Conservation (phyloP, 2,888 invertebrate species). For the Erpobdella octoculata region DNA sequence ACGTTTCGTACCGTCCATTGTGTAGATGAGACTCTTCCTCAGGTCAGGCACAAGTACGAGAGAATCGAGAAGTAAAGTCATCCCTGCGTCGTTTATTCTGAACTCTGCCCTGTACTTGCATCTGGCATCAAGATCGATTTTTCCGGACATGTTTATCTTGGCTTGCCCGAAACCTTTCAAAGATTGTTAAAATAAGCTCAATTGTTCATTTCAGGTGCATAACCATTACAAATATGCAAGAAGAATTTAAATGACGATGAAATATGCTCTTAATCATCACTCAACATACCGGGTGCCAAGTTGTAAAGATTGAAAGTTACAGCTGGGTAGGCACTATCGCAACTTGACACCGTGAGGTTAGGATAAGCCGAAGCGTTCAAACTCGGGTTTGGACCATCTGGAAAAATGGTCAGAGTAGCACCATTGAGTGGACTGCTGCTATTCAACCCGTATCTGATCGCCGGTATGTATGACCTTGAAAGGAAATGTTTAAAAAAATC, state of each 20-base stretch:
- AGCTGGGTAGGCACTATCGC: neutral
- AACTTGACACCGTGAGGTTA: neutral
- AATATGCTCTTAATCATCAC: no score
- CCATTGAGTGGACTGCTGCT: slow-evolving; percentile 22
- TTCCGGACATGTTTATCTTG: slow-evolving; percentile 18
- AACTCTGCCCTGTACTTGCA: slow-evolving; percentile 36
- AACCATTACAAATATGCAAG: neutral
- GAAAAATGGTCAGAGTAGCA: slow-evolving; percentile 29
- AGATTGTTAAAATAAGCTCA: neutral
- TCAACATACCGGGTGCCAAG: neutral
- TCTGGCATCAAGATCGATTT: slow-evolving; percentile 32
- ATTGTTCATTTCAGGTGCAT: neutral
- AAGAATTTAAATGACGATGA: no score
- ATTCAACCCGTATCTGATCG: slow-evolving; percentile 35
- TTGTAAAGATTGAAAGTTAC: slow-evolving; percentile 14
- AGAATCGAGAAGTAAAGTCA: slow-evolving; percentile 37
- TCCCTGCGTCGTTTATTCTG: slow-evolving; percentile 24
- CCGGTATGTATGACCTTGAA: slow-evolving; percentile 33
- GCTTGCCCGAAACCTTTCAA: slow-evolving; percentile 29
- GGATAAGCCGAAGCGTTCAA: slow-evolving; percentile 7
- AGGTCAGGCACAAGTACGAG: slow-evolving; percentile 36
- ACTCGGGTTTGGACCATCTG: neutral
- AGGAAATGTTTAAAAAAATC: neutral
- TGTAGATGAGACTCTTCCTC: slow-evolving; percentile 16
- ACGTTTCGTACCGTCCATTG: neutral